Evolutionary conservation across 2,888 invertebrate genomes (phyloP).

Genomic region (Tipula helvola): DNA sequence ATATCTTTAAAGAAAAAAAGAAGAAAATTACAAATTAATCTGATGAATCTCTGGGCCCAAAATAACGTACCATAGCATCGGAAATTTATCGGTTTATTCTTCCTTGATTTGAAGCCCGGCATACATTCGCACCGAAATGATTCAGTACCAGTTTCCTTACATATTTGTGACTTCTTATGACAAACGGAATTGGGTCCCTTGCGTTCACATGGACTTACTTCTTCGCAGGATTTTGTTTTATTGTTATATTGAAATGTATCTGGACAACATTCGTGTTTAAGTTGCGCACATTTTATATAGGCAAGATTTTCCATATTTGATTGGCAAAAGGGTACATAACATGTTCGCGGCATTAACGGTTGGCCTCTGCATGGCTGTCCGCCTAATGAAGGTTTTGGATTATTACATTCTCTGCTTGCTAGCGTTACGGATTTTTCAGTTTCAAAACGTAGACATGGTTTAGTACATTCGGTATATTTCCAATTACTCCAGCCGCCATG

Average conservation of each 20-base stretch:
- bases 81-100: neutral
- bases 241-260: neutral
- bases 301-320: neutral
- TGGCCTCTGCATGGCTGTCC: neutral
- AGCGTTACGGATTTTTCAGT: too few species aligned
- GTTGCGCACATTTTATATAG: neutral
- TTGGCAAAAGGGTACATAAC: neutral
- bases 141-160: neutral
- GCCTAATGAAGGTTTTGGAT: neutral
- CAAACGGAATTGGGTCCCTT: neutral
- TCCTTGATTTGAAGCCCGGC: neutral
- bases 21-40: neutral
- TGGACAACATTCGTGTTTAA: neutral
- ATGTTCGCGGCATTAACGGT: neutral
- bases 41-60: neutral
- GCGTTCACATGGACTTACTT: neutral
- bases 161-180: neutral
- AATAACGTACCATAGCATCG: neutral
- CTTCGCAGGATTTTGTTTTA: neutral
- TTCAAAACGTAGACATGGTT: neutral
- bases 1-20: neutral
- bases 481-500: neutral
- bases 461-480: neutral
- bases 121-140: neutral
- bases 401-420: neutral